Evolutionary conservation across 2,888 invertebrate genomes (phyloP), one percentile per base, ranked within the genome.

Genomic region (Drosophila ochracea): DNA sequence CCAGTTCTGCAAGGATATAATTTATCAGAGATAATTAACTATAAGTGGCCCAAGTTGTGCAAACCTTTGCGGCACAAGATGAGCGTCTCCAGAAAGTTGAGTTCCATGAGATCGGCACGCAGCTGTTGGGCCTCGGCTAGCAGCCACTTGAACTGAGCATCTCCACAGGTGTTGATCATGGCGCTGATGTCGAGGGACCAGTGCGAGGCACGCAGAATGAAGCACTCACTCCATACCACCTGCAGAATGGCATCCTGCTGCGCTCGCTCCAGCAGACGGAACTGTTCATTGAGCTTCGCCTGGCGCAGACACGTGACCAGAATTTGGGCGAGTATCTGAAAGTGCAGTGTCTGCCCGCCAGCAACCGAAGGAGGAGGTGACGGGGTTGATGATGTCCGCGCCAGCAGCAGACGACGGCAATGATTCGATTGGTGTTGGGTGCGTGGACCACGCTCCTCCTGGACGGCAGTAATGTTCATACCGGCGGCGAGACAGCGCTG

Each of bases 401-500:
- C 31, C 1, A n/a, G 21, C 19, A 67, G 7, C 3, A 67, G 13
- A 2, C 73, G 50, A 11, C 55, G 68, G 53, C 49, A 58, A 13
- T 49, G 50, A 31, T n/a, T 31, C 4, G 76, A 19, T 25, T 73
- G 84, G 25, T 25, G 25, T 19, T 85, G 83, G 59, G 79, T 76
- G 5, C 97, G 94, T 0, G 97, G 97, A 0, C 97, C 97, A 64
- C 97, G 94, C 92, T 97, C 97, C 91, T 97, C 96, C 93, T 97
- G 97, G 0, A 97, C 97, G 25, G 97, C 97, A 86, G 95, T 93
- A 3, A 95, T 95, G 89, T 97, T 97, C 97, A 97, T 97, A 78
- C 95, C 95, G 54, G 96, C 96, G 1, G 94, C 93, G 78, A 97
- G 95, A 89, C 97, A 98, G 84, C 96, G 96, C 89, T 96, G 95